phyloP scores from a whole-genome alignment of 1,140 invertebrate genomes.

The Mylabris phalerata region DNA sequence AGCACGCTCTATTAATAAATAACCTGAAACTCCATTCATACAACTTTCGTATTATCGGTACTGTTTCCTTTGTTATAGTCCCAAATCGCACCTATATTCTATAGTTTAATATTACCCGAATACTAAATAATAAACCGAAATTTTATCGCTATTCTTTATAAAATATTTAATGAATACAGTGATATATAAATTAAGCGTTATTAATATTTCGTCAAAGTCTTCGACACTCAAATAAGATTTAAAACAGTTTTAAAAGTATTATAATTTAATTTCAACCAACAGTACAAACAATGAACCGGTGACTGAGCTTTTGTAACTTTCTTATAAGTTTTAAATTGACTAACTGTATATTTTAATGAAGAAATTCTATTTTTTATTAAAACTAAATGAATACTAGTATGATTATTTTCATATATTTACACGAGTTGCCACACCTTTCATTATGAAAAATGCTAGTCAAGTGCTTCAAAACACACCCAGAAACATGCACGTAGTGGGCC shows the following conservation, averaged over 20 bases:
- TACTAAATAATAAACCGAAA: background rate
- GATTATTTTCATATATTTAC: too few relatives aligned
- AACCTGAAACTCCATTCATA: slow-evolving; percentile 1
- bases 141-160: slow-evolving; percentile 1
- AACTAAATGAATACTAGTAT: background rate
- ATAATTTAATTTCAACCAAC: slow-evolving; percentile 10
- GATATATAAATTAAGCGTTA: slow-evolving; percentile 1
- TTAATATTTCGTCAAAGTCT: slow-evolving; percentile 5
- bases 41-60: slow-evolving; percentile 13
- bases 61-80: slow-evolving; percentile 3
- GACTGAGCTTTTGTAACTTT: slow-evolving; percentile 14
- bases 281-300: slow-evolving; percentile 11
- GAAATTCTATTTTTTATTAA: slow-evolving; percentile 14
- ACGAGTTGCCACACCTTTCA: too few relatives aligned
- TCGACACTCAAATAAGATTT: background rate
- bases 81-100: slow-evolving; percentile 8
- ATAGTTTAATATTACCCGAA: slow-evolving; percentile 5
- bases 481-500: too few relatives aligned
- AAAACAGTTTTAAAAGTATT: slow-evolving; percentile 8
- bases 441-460: too few relatives aligned
- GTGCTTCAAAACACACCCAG: too few relatives aligned
- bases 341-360: slow-evolving; percentile 11
- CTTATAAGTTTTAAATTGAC: slow-evolving; percentile 13
- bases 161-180: background rate
- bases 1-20: slow-evolving; percentile 5